Evolutionary conservation across 2,113 vertebrate genomes (phyloP).

Genomic region (Conger conger): DNA sequence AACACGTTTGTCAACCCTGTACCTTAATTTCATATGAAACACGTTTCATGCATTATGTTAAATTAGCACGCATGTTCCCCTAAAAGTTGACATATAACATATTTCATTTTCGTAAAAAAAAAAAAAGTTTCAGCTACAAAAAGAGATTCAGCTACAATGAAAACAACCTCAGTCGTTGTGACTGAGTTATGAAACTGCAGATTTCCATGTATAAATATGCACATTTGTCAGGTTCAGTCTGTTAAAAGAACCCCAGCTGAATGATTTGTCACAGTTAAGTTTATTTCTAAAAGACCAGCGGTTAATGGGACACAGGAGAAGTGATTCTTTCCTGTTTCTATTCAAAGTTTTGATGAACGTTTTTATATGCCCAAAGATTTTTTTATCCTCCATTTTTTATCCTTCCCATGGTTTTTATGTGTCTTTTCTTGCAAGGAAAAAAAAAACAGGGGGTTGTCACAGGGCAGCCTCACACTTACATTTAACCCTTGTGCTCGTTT

Average conservation of each 20-base stretch:
- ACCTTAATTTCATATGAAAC: slow-evolving; percentile 24
- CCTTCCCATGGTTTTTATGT: neutral
- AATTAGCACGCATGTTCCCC: slow-evolving; percentile 21
- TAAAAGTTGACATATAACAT: slow-evolving; percentile 19
- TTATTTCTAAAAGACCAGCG: neutral
- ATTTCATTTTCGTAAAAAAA: neutral
- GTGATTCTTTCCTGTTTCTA: neutral
- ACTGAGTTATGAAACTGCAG: slow-evolving; percentile 11
- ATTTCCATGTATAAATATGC: slow-evolving; percentile 3
- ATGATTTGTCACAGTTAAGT: neutral
- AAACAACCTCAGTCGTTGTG: slow-evolving; percentile 5
- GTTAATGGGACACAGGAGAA: neutral
- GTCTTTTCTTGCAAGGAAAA: neutral
- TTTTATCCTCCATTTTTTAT: neutral
- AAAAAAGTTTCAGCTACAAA: slow-evolving; percentile 3
- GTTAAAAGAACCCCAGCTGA: neutral
- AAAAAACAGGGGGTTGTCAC: too few species aligned
- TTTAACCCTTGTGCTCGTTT: too few species aligned
- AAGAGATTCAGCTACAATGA: neutral
- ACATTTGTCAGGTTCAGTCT: neutral
- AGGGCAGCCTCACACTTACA: neutral
- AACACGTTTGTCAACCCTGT: neutral
- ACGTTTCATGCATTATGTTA: slow-evolving; percentile 30
- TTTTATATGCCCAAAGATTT: neutral
- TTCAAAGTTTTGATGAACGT: neutral